A percentile compares a stretch with the other conserved stretches of the same genome.
phyloP scores from a whole-genome alignment of 1,140 invertebrate species.

The Cyclina sinensis region DNA sequence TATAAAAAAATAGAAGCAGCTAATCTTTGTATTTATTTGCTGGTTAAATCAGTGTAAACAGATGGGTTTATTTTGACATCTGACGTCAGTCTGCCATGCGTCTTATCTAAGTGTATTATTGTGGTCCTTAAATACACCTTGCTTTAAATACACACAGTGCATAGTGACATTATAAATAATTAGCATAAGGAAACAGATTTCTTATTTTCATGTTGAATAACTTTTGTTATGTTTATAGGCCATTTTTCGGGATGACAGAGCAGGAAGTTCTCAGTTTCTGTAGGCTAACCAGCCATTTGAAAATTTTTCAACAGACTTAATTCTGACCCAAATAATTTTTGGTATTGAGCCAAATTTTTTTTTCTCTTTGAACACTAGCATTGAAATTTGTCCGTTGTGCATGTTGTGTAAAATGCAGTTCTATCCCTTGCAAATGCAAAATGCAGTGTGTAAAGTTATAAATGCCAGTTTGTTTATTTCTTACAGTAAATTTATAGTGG shows the following conservation, averaged over 20 bases:
- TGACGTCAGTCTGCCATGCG: not conserved
- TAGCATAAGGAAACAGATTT: slow-evolving; percentile 11
- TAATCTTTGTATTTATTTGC: not conserved
- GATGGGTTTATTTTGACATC: not conserved
- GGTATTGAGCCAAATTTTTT: too few species aligned
- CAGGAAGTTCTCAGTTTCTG: too few species aligned
- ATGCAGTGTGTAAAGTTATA: too few species aligned
- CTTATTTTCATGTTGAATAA: not conserved
- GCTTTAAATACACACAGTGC: slow-evolving; percentile 10
- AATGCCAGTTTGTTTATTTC: too few species aligned
- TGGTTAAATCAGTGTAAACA: not conserved
- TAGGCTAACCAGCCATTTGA: not conserved
- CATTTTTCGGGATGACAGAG: too few species aligned
- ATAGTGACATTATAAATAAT: slow-evolving; percentile 37
- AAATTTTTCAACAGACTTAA: too few species aligned
- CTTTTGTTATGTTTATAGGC: not conserved
- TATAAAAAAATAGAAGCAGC: not conserved
- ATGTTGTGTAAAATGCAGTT: too few species aligned
- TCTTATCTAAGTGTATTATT: slow-evolving; percentile 9
- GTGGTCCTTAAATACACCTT: not conserved
- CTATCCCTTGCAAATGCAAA: too few species aligned
- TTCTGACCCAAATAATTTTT: too few species aligned
- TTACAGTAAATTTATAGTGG: too few species aligned
- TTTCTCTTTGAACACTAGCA: too few species aligned
- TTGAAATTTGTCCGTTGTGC: too few species aligned